These are phyloP conservation scores for Rhyacophila brunnea DNA, from an alignment of 1,140 invertebrate species.

Conservation along the genomic window DNA sequence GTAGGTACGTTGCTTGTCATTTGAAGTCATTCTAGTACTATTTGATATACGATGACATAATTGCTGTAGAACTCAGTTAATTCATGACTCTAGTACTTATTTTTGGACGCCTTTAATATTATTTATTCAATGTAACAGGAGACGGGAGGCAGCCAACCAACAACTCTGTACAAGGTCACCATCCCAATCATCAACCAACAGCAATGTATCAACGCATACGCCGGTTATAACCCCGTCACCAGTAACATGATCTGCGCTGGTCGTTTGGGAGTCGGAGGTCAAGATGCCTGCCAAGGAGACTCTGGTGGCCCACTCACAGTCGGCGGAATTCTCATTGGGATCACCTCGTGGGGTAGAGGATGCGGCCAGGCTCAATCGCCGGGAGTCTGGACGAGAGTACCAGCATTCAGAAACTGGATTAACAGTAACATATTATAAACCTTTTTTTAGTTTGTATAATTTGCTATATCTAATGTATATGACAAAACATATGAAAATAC, in stretches of 20 bases:
- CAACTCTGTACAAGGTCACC: conserved; percentile 42
- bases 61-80: too few relatives aligned
- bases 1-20: too few relatives aligned
- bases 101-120: too few relatives aligned
- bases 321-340: conserved; percentile 54
- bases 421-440: conserved; percentile 2
- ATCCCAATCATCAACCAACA: conserved; percentile 44
- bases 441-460: too few relatives aligned
- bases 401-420: conserved; percentile 25
- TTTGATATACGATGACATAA: too few relatives aligned
- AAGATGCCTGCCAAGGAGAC: conserved; percentile 52
- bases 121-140: too few relatives aligned
- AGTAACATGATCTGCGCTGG: conserved; percentile 73
- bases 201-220: conserved; percentile 40
- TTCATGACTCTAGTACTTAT: too few relatives aligned
- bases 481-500: too few relatives aligned
- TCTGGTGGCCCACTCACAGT: conserved; percentile 61
- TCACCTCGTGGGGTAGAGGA: conserved; percentile 51
- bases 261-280: conserved; percentile 32
- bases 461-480: too few relatives aligned
- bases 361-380: conserved; percentile 54
- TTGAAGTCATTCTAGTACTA: too few relatives aligned
- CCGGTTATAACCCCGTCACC: conserved; percentile 44
- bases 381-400: conserved; percentile 56
- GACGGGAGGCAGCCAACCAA: conserved; percentile 27